A percentile compares a stretch with the other conserved stretches of the same genome.
Evolutionary conservation across 2,113 vertebrate genomes (phyloP).

Genomic region (Epinephelus lanceolatus): DNA sequence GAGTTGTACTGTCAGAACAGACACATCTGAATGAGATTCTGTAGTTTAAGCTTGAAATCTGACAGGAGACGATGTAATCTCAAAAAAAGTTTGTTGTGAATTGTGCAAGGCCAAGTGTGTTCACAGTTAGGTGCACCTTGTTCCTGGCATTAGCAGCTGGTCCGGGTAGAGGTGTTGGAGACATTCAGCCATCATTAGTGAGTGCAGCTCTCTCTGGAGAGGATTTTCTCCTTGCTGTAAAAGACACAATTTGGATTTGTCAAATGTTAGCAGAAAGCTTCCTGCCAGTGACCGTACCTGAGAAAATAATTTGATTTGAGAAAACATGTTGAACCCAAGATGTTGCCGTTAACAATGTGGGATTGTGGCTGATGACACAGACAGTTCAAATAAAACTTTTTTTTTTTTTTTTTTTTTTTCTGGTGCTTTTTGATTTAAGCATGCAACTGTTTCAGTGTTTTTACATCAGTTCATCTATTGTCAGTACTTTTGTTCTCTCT

Average conservation of each 20-base stretch:
- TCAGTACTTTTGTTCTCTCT: conserved; percentile 30
- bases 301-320: not conserved
- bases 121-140: not conserved
- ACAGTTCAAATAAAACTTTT: conserved; percentile 3
- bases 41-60: not conserved
- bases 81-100: not conserved
- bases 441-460: conserved; percentile 23
- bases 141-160: not conserved
- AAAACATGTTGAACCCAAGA: not conserved
- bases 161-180: not conserved
- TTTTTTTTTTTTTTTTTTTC: conserved; percentile 3
- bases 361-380: not conserved
- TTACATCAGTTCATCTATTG: conserved; percentile 47
- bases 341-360: not conserved
- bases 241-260: not conserved
- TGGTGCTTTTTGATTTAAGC: conserved; percentile 2
- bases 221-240: not conserved
- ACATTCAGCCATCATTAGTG: not conserved
- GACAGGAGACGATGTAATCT: not conserved
- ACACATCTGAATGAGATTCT: not conserved
- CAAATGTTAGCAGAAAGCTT: not conserved
- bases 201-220: not conserved
- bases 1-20: not conserved
- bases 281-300: not conserved
- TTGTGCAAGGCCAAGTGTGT: not conserved